Conservation (phyloP, 2,797 vertebrate genomes). For the Acanthurus tractus region DNA sequence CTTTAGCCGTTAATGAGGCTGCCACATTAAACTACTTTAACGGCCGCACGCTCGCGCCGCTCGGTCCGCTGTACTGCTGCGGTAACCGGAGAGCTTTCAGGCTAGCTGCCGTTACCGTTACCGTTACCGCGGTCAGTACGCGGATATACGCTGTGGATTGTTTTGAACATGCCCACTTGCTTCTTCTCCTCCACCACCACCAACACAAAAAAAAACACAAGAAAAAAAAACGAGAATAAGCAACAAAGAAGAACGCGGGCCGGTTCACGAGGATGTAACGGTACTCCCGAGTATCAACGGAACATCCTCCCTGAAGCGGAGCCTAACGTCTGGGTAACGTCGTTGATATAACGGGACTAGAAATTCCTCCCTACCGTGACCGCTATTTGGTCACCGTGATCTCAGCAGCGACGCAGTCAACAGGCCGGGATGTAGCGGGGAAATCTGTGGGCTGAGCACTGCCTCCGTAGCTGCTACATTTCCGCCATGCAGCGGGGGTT, state of each 20-base stretch:
- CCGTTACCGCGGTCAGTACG: background rate
- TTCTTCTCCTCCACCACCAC: background rate
- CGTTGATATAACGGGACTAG: constrained; percentile 41
- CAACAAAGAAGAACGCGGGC: constrained; percentile 20
- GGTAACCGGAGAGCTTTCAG: background rate
- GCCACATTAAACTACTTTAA: background rate
- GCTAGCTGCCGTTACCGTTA: background rate
- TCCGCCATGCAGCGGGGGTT: constrained; percentile 43
- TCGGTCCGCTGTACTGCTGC: background rate
- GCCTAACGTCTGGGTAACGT: background rate
- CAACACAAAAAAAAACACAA: too few species aligned
- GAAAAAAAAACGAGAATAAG: background rate
- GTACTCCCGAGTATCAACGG: background rate
- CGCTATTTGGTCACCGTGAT: constrained; percentile 56
- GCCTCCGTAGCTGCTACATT: constrained; percentile 23
- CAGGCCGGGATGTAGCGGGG: constrained; percentile 78
- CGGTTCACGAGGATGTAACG: background rate
- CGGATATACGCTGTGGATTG: constrained; percentile 10
- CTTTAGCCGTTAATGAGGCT: constrained; percentile 8
- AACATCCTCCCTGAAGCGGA: background rate
- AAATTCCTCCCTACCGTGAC: constrained; percentile 39
- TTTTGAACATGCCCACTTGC: constrained; percentile 34
- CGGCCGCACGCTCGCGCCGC: background rate
- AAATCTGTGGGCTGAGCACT: constrained; percentile 11
- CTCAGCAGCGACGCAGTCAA: constrained; percentile 76